A percentile compares a stretch with the other conserved stretches of the same genome.
These are phyloP conservation scores for Paramisgurnus dabryanus DNA, from an alignment of 2,113 vertebrate species.

Conservation along the genomic window DNA sequence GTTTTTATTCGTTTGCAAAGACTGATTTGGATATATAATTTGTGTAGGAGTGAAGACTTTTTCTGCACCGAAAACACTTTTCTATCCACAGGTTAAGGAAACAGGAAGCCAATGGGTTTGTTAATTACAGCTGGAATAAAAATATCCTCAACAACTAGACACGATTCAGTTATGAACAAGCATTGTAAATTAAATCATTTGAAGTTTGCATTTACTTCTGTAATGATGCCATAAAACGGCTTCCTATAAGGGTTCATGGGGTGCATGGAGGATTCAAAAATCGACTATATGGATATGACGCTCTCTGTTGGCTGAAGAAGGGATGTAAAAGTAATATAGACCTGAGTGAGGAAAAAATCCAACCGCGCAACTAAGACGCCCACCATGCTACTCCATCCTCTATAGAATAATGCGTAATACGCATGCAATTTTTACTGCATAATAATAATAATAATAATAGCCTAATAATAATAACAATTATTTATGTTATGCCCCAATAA, in stretches of 20 bases:
- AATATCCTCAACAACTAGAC: not conserved
- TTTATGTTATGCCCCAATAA: not conserved
- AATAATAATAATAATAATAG: no score
- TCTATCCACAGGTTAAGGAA: not conserved
- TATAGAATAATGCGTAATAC: slow-evolving; percentile 28
- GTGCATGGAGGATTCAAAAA: slow-evolving; percentile 4
- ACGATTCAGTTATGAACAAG: not conserved
- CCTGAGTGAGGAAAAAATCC: not conserved
- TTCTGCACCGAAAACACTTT: not conserved
- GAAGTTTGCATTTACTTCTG: not conserved
- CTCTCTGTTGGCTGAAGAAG: slow-evolving; percentile 78
- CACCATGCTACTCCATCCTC: slow-evolving; percentile 25
- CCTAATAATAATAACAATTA: no score
- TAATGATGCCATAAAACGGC: slow-evolving; percentile 2
- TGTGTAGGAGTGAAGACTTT: not conserved
- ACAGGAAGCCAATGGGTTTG: not conserved
- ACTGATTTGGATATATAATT: not conserved
- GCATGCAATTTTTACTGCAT: not conserved
- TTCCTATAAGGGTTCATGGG: slow-evolving; percentile 7
- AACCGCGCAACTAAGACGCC: slow-evolving; percentile 28
- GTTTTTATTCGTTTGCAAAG: not conserved
- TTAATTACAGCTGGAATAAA: not conserved
- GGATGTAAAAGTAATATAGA: slow-evolving; percentile 55
- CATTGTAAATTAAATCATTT: slow-evolving; percentile 7
- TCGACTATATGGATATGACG: slow-evolving; percentile 67